Evolutionary conservation across 2,797 vertebrate species (phyloP), one percentile per base, ranked within the genome.

Genomic region (Hipposideros larvatus): DNA sequence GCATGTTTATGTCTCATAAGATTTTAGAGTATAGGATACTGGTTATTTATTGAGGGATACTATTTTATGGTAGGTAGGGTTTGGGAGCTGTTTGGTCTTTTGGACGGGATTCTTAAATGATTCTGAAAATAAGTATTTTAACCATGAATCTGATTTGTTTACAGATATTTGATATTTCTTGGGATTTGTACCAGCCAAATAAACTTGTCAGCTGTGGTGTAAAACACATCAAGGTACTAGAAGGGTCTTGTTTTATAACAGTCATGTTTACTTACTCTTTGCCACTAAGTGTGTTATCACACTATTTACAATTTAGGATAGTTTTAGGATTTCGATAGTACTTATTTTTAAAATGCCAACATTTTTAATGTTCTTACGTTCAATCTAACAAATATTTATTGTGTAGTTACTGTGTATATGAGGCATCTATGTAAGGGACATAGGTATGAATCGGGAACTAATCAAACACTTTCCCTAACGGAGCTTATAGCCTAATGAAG

Each of bases 91-190:
- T 75, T 90, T 88, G 31, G 11, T 90, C 61, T 84, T 95, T 94
- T 90, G 71, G 34, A 68, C 57, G 94, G 43, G 8, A 65, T 91
- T 92, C 87, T 97, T 90, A 94, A 84, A 55, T 73, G 37, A 92
- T 91, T 95, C 51, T 79, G 91, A 96, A 66, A 75, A 97, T 85
- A 93, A 94, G 46, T 89, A 59, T 97, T 77, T 98, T 96, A 97
- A 95, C 90, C 80, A 66, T 94, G 22, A 82, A 78, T 92, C 83
- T 98, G 34, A 94, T 97, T 97, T 73, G 87, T 97, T 97, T 95
- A 90, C 99, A 99, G 99, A 99, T 99, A 99, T 99, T 99, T 98
- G 99, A 99, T 99, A 99, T 99, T 98, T 99, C 99, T 65, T 99
- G 99, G 99, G 99, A 99, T 99, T 98, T 99, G 98, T 99, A 99